Conservation (phyloP, 2,113 vertebrate genomes). For the Phasianus colchicus region DNA sequence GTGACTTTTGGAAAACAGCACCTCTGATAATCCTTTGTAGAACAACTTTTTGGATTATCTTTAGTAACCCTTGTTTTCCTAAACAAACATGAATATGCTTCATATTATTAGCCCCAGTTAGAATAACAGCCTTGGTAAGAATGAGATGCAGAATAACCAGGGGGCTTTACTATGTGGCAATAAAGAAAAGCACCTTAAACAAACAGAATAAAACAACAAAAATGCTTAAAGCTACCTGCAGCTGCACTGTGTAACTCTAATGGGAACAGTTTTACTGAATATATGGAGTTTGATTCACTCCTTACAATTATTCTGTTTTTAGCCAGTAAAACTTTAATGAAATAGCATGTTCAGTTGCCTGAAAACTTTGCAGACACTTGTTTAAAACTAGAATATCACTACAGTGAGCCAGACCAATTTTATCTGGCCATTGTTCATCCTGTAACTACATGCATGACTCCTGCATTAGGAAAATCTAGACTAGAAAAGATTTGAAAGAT, state of each 20-base stretch:
- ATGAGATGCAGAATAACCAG: conserved; percentile 21
- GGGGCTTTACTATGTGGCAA: conserved; percentile 4
- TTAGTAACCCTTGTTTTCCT: conserved; percentile 68
- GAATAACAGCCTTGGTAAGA: conserved; percentile 47
- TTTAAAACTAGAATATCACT: conserved; percentile 39
- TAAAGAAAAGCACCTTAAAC: conserved; percentile 37
- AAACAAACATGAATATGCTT: conserved; percentile 30
- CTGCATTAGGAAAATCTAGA: not conserved
- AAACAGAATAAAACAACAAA: conserved; percentile 32
- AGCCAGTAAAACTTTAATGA: conserved; percentile 2
- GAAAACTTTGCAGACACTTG: conserved; percentile 33
- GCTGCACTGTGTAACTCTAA: not conserved
- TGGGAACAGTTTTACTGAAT: conserved; percentile 28
- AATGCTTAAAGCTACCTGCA: conserved; percentile 26
- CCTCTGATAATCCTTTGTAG: conserved; percentile 66
- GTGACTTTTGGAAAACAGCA: conserved; percentile 68
- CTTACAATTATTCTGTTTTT: not conserved
- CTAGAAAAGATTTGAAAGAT: conserved; percentile 27
- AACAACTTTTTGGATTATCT: conserved; percentile 74
- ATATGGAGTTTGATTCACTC: not conserved
- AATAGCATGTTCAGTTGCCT: conserved; percentile 10
- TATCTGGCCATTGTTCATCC: not conserved
- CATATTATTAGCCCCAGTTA: conserved; percentile 38
- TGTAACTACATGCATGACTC: not conserved
- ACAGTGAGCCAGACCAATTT: conserved; percentile 15